These are phyloP conservation scores for Microplitis demolitor DNA, from an alignment of 1,140 invertebrate species.

Conservation along the genomic window DNA sequence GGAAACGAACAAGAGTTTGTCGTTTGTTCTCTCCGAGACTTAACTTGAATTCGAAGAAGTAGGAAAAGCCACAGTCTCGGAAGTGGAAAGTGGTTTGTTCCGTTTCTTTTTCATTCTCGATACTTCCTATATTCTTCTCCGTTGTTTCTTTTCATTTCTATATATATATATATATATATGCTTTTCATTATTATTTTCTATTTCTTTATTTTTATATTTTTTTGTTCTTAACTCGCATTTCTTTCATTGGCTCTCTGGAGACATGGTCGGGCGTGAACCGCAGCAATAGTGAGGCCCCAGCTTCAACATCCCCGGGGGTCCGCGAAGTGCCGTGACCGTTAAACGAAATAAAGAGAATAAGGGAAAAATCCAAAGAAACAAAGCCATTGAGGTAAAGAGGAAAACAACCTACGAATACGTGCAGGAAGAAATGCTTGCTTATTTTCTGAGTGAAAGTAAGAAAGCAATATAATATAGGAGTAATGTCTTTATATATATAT, in stretches of 20 bases:
- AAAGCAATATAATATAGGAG: background rate
- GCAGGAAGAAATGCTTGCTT: background rate
- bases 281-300: conserved; percentile 34
- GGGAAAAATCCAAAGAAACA: conserved; percentile 44
- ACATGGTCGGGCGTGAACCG: conserved; percentile 27
- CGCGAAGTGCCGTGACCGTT: conserved; percentile 29
- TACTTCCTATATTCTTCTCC: conserved; percentile 16
- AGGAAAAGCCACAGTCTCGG: conserved; percentile 9
- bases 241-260: conserved; percentile 14
- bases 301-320: conserved; percentile 31
- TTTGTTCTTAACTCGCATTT: background rate
- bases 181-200: background rate
- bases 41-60: background rate
- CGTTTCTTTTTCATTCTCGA: conserved; percentile 1
- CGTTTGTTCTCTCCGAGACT: background rate
- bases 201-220: background rate
- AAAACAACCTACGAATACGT: background rate
- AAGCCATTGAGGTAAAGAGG: conserved; percentile 26
- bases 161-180: background rate
- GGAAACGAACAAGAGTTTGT: conserved; percentile 10
- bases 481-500: background rate
- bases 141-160: conserved; percentile 12
- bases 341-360: conserved; percentile 45
- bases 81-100: conserved; percentile 14
- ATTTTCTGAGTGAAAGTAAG: background rate